Percentiles rank a stretch among this genome's conserved stretches.
Conservation (phyloP, 2,797 vertebrate species). For the Cyprinella venusta region DNA sequence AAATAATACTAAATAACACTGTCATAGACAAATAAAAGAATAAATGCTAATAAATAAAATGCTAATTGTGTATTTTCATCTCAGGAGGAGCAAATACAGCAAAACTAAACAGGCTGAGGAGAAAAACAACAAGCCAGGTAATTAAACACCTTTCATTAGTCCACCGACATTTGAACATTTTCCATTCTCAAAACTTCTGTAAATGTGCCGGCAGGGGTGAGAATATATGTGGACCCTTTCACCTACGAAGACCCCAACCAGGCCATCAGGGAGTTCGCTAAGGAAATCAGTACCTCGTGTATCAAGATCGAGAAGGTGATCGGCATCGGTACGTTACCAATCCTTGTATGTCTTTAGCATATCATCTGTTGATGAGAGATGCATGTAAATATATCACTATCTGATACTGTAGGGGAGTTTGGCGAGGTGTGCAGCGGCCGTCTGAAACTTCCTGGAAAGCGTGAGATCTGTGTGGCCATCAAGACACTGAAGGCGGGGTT, state of each 20-base stretch:
- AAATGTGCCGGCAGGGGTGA: slow-evolving; percentile 81
- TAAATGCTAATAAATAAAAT: neutral
- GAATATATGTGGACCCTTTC: slow-evolving; percentile 97
- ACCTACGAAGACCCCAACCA: slow-evolving; percentile 99
- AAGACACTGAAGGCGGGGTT: slow-evolving; percentile 98
- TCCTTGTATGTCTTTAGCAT: neutral
- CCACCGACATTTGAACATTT: fast-evolving
- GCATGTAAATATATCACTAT: neutral
- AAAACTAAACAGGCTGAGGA: slow-evolving; percentile 98
- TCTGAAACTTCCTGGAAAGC: slow-evolving; percentile 94
- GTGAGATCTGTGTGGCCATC: slow-evolving; percentile 97
- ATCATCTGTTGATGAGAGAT: neutral
- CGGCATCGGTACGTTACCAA: slow-evolving; percentile 85
- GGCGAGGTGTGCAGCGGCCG: slow-evolving; percentile 97
- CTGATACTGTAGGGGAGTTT: slow-evolving; percentile 86
- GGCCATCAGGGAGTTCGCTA: slow-evolving; percentile 96
- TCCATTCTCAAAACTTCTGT: neutral
- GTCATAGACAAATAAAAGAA: neutral
- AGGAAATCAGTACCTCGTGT: slow-evolving; percentile 97
- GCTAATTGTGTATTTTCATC: slow-evolving; percentile 48
- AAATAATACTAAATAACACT: neutral
- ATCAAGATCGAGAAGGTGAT: slow-evolving; percentile 99
- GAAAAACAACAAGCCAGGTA: slow-evolving; percentile 97
- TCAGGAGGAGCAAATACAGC: slow-evolving; percentile 96
- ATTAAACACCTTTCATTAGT: neutral